These are phyloP conservation scores for Threskiornis aethiopicus DNA, from an alignment of 2,797 vertebrate genomes.

Conservation along the genomic window DNA sequence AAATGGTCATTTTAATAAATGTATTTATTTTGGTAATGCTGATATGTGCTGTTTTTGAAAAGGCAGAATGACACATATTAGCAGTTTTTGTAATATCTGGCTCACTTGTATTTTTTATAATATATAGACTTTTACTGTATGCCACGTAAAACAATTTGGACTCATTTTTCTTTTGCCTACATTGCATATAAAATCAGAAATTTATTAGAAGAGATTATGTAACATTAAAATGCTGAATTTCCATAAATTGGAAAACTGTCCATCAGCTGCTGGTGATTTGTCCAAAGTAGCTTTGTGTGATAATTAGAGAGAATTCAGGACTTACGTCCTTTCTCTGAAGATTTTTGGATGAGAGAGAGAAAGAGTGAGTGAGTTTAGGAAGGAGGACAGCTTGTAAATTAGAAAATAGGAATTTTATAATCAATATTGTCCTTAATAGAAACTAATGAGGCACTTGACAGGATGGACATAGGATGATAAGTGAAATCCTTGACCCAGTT, in stretches of 20 bases:
- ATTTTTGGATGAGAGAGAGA: neutral
- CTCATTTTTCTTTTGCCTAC: neutral
- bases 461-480: neutral
- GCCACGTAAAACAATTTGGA: neutral
- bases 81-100: neutral
- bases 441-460: constrained; percentile 22
- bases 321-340: neutral
- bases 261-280: neutral
- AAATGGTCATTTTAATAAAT: constrained; percentile 40
- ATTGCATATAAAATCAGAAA: neutral
- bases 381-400: neutral
- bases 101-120: neutral
- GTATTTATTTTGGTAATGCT: constrained; percentile 32
- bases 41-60: constrained; percentile 27
- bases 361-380: neutral
- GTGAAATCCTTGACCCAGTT: neutral
- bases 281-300: neutral
- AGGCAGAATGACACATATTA: neutral
- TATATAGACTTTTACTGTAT: neutral
- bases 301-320: neutral
- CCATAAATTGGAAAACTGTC: neutral
- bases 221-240: neutral
- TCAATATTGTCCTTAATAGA: constrained; percentile 28
- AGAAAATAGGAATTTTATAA: neutral
- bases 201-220: neutral